Base-by-base conservation (phyloP, 1,140 invertebrate species). In the Drosophila yakuba region DNA sequence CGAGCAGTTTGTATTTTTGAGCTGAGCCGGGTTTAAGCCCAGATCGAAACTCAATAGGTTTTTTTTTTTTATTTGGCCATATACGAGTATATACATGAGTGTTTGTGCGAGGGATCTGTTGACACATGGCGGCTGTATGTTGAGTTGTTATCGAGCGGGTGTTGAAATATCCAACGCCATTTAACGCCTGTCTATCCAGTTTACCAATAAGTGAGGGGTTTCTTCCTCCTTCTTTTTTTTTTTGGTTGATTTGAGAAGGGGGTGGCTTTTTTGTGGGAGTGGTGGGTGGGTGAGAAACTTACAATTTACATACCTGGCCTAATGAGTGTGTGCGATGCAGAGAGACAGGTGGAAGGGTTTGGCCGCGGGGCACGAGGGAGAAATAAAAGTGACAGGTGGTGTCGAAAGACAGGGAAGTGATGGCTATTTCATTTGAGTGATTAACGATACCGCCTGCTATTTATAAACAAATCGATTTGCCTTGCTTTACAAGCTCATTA, bases 131-230 rank as follows among this genome's bases (percentile, higher is more conserved):
- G 38, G 20, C 20, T 20, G 11, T 56, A n/a, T 20, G 61, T 38
- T 38, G 36, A 52, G 38, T 74, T 78, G 63, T 83, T 78, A 69
- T 61, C 71, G 57, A 56, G 75, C 69, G 78, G 83, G 71, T 86
- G 82, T 86, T 79, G 83, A 86, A 86, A 86, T 58, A 20, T 36
- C 36, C 50, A 54, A 74, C 61, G 61, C 55, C 47, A 75, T 48
- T 73, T 74, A 59, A 35, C 52, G 59, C 69, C 68, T 61, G 62
- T 62, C 62, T 56, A 62, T 60, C 51, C 69, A 63, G 69, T 72
- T 78, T 60, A 78, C 52, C 52, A 52, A 47, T 55, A 63, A 25
- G 55, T 32, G 17, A 38, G 43, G 43, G 20, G 57, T 8, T 12
- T 45, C 12, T 20, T 20, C 20, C 20, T 20, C 17, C 17, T 17